Conservation (phyloP, 2,113 vertebrate species). For the Eretmochelys imbricata region DNA sequence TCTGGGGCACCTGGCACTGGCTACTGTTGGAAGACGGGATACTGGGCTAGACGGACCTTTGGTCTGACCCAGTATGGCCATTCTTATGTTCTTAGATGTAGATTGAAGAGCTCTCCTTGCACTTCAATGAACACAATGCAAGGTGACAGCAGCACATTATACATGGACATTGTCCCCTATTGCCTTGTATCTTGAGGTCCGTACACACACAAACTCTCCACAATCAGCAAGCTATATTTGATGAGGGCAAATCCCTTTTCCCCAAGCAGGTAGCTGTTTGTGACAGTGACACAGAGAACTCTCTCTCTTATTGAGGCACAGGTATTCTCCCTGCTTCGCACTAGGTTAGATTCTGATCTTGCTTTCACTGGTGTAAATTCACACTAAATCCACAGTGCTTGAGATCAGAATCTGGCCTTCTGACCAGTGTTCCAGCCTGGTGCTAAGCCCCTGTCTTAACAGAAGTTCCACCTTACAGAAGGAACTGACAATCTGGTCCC, state of each 20-base stretch:
- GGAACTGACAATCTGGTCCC: background rate
- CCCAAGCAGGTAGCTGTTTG: background rate
- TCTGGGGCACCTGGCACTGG: too few relatives aligned
- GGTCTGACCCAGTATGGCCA: too few relatives aligned
- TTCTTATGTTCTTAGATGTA: too few relatives aligned
- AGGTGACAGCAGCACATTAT: background rate
- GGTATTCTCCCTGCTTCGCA: background rate
- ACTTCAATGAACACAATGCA: background rate
- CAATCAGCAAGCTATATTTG: background rate
- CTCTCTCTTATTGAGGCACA: background rate
- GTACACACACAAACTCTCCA: background rate
- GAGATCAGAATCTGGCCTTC: background rate
- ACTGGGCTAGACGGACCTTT: too few relatives aligned
- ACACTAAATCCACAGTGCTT: background rate
- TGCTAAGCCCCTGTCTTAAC: background rate
- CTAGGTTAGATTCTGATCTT: background rate
- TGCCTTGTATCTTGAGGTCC: background rate
- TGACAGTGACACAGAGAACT: background rate
- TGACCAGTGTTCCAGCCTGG: background rate
- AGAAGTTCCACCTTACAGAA: background rate
- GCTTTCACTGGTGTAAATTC: background rate
- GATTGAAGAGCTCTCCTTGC: background rate
- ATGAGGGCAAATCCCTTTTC: background rate
- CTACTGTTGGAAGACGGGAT: too few relatives aligned
- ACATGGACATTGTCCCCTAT: background rate